Conservation (phyloP, 2,888 invertebrate genomes). For the Peribatodes rhomboidaria region DNA sequence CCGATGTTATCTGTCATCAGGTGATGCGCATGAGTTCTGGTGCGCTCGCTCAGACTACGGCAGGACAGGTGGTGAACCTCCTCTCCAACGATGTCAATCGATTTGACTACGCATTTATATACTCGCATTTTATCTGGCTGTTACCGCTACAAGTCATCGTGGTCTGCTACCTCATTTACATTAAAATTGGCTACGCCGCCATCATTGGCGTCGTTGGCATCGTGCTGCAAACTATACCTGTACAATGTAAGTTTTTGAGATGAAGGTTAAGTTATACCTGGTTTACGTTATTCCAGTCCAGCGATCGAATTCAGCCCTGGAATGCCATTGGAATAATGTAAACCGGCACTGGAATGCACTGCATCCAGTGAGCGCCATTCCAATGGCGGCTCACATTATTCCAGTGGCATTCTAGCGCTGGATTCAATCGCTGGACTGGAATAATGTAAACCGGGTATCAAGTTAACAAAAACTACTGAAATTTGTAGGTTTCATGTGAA, state of each 20-base stretch:
- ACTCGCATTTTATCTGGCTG: slow-evolving; percentile 95
- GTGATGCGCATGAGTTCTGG: slow-evolving; percentile 91
- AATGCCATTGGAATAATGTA: too few species aligned
- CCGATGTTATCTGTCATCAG: slow-evolving; percentile 55
- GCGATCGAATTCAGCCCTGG: too few species aligned
- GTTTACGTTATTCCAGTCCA: too few species aligned
- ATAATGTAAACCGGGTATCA: too few species aligned
- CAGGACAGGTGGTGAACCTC: slow-evolving; percentile 97
- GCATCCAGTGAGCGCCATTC: too few species aligned
- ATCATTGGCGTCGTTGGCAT: slow-evolving; percentile 93
- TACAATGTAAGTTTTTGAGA: slow-evolving; percentile 89
- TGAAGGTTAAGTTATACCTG: neutral
- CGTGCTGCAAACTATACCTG: slow-evolving; percentile 92
- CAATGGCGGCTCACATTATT: too few species aligned
- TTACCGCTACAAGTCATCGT: slow-evolving; percentile 90
- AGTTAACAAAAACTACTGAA: neutral
- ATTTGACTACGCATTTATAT: slow-evolving; percentile 94
- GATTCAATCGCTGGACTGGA: too few species aligned
- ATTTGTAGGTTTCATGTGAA: slow-evolving; percentile 16
- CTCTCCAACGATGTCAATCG: slow-evolving; percentile 97
- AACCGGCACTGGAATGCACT: too few species aligned
- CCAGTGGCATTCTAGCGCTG: too few species aligned
- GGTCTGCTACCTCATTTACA: slow-evolving; percentile 93
- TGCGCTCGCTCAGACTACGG: slow-evolving; percentile 94
- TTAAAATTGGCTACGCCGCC: slow-evolving; percentile 90